A percentile compares a stretch with the other conserved stretches of the same genome.
phyloP scores from a whole-genome alignment of 35 echinoderm and acorn worm genomes.

The Amphiura filiformis region DNA sequence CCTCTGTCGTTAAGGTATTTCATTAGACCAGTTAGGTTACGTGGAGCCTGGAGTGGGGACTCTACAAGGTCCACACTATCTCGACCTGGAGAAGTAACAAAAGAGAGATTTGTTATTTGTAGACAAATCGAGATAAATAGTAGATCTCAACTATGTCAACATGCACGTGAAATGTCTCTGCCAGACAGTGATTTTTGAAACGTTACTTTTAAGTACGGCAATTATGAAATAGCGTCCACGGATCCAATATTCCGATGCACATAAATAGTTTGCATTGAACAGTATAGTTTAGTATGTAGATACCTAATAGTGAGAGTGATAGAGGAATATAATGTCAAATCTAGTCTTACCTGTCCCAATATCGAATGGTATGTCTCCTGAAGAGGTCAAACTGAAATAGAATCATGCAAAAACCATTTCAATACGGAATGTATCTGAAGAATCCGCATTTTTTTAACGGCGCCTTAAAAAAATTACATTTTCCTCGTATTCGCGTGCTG shows the following conservation, averaged over 20 bases:
- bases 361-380: background rate
- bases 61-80: background rate
- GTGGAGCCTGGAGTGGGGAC: background rate
- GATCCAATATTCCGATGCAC: background rate
- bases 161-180: background rate
- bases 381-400: background rate
- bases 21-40: background rate
- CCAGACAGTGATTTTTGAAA: background rate
- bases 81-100: background rate
- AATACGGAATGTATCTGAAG: no score
- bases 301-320: no score
- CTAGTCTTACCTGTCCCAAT: background rate
- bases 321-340: no score
- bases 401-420: background rate
- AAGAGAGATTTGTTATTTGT: no score
- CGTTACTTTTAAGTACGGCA: background rate
- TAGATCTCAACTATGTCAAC: background rate
- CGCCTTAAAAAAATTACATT: no score
- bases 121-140: no score
- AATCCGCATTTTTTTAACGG: no score
- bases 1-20: background rate
- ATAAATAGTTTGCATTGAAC: background rate
- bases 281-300: no score
- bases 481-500: no score
- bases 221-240: background rate